Conservation (phyloP, 2,797 vertebrate genomes). For the Myoxocephalus aenaeus region DNA sequence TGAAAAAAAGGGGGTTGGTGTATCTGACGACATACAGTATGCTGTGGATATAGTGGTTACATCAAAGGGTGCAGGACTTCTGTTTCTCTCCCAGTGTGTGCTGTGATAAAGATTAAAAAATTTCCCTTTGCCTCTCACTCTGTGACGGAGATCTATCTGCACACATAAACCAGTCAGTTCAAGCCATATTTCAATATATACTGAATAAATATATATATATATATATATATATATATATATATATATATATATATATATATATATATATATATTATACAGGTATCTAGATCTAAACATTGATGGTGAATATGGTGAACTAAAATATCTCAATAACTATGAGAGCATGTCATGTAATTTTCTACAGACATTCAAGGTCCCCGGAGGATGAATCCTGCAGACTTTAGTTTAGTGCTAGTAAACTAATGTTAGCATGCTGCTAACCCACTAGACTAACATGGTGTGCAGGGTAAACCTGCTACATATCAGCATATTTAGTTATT, state of each 20-base stretch:
- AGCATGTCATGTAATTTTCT: neutral
- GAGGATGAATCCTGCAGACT: neutral
- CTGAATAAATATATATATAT: too few relatives aligned
- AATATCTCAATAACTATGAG: neutral
- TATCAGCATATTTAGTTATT: neutral
- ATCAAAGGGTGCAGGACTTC: neutral
- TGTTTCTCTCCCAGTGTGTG: neutral
- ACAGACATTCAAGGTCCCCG: neutral
- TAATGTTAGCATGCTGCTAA: neutral
- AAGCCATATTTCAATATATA: neutral
- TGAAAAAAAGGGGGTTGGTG: neutral
- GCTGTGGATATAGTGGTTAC: neutral
- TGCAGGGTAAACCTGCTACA: neutral
- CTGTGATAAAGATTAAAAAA: constrained; percentile 3
- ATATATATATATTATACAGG: too few relatives aligned
- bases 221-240: too few relatives aligned
- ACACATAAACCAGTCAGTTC: neutral
- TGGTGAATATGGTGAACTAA: neutral
- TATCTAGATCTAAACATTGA: too few relatives aligned
- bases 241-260: neutral
- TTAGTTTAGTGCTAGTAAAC: neutral
- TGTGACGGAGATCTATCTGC: neutral
- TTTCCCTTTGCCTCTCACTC: neutral
- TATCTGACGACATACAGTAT: neutral
- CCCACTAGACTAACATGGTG: neutral